Evolutionary conservation across 2,113 vertebrate genomes (phyloP).

Genomic region (Dascyllus trimaculatus): DNA sequence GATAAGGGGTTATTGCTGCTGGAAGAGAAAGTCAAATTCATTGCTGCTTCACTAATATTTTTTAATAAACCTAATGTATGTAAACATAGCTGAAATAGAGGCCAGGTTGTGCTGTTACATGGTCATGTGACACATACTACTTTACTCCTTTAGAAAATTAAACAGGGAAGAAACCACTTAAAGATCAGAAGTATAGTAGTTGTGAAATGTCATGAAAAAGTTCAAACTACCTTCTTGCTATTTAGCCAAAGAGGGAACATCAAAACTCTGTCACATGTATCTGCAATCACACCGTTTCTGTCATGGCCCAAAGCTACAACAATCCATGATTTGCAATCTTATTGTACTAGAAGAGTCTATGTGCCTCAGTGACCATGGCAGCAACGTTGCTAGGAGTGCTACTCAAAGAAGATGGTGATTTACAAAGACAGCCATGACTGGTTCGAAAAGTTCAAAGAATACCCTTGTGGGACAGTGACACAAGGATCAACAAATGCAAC

Average conservation of each 20-base stretch:
- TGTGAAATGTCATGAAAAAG: too few relatives aligned
- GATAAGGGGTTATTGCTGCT: not conserved
- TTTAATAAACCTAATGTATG: too few relatives aligned
- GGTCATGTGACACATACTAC: too few relatives aligned
- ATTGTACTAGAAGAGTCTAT: conserved; percentile 7
- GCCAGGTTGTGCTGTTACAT: too few relatives aligned
- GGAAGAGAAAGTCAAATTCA: not conserved
- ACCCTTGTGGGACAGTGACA: not conserved
- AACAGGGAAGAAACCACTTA: too few relatives aligned
- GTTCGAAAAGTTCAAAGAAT: conserved; percentile 4
- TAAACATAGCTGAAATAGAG: too few relatives aligned
- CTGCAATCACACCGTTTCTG: not conserved
- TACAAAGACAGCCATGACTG: conserved; percentile 9
- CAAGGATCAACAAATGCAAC: not conserved
- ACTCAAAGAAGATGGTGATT: conserved; percentile 22
- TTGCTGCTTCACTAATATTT: not conserved
- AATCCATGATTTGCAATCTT: not conserved
- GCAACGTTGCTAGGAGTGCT: not conserved
- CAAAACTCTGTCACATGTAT: not conserved
- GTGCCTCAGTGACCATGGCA: conserved; percentile 2
- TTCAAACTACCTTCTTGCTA: too few relatives aligned
- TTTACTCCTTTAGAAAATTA: too few relatives aligned
- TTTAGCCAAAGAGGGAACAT: not conserved
- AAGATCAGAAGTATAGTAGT: too few relatives aligned
- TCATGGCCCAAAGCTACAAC: not conserved